Evolutionary conservation across 2,888 invertebrate species (phyloP), one percentile per base, ranked within the genome.

Genomic region (Drosophila prostipennis): DNA sequence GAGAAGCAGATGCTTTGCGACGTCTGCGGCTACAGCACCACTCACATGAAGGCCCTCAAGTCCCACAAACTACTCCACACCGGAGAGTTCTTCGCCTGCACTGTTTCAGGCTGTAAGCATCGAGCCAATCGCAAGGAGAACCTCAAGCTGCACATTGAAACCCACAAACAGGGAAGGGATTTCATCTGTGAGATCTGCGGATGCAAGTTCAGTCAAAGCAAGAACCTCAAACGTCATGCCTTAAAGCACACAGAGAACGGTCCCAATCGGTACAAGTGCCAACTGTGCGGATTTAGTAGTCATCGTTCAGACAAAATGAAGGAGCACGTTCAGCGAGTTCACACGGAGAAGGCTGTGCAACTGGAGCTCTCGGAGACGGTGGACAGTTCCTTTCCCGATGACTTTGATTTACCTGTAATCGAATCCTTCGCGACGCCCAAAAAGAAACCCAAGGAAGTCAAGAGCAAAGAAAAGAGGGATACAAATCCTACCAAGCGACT

Each of bases 111-210:
- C 1, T 94, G 94, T 72, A 89, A 89, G 10, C 92, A 93, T 77
- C 90, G 91, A 0, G 92, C 93, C 0, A 92, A 92, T 64, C 92
- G 93, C n/a, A 92, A 92, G 64, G 93, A 93, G 74, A 93, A 93
- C 76, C 90, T 94, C 51, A 93, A 93, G 73, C 91, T 93, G 39
- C 94, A 94, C 74, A 91, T 93, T 74, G 91, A 92, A 45, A 93
- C 93, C 0, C 94, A 94, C 71, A 93, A 93, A 4, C 93, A 93
- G 58, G 93, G 93, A 40, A 93, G 93, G 19, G 93, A 93, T 1
- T 93, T 93, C 71, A 93, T 93, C 54, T 94, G 94, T 81, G 93
- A 94, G 72, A 90, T 94, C 5, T 94, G 94, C 77, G 94, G 94
- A 6, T 93, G 93, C 54, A 92, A 93, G 57, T 94, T 94, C 78